phyloP scores from a whole-genome alignment of 2,888 invertebrate species.

The Calameuta filiformis region DNA sequence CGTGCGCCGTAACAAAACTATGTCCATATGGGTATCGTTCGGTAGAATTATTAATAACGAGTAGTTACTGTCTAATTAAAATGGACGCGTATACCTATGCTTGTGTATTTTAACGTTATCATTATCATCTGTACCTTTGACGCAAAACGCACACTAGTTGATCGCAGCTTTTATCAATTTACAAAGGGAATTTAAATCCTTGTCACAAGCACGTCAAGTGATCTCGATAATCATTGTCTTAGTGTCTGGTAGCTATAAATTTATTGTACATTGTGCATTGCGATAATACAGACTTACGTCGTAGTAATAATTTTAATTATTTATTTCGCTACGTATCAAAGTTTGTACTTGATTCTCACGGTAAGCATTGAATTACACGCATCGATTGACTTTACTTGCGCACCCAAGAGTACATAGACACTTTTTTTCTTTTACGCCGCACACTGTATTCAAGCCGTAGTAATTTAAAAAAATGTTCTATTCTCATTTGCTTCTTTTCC shows the following conservation, averaged over 20 bases:
- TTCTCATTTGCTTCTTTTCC: not conserved
- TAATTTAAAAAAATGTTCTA: not conserved
- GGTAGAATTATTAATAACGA: not conserved
- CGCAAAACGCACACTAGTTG: not conserved
- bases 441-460: not conserved
- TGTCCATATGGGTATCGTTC: not conserved
- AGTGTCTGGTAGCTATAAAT: not conserved
- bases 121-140: not conserved
- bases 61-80: not conserved
- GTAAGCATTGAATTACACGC: not conserved
- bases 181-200: not conserved
- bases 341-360: not conserved
- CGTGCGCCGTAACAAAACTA: not conserved
- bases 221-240: not conserved
- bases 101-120: not conserved
- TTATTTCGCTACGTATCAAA: not conserved
- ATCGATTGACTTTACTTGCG: not conserved
- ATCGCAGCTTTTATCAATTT: not conserved
- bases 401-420: not conserved
- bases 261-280: too few species aligned
- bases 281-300: not conserved
- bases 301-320: not conserved
- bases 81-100: not conserved
- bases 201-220: not conserved
- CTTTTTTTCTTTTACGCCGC: not conserved